Conservation (phyloP, 2,113 vertebrate species). For the Hyperoodon ampullatus region DNA sequence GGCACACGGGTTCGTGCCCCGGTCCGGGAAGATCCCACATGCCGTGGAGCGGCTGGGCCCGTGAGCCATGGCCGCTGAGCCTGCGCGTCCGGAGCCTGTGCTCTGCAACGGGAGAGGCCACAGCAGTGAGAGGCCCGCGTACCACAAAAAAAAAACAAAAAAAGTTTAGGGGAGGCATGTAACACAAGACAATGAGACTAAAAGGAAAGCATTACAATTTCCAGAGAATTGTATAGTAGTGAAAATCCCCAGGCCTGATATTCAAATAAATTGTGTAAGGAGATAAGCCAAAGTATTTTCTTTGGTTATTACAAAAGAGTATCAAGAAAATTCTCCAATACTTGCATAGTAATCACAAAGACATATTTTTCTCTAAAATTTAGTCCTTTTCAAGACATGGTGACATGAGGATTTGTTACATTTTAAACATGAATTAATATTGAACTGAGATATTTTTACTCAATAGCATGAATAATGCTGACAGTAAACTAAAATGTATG, state of each 20-base stretch:
- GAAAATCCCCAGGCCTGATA: background rate
- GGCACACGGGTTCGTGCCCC: no score
- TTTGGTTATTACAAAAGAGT: background rate
- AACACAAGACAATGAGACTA: background rate
- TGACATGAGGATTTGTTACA: background rate
- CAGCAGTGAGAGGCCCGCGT: no score
- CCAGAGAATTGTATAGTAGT: background rate
- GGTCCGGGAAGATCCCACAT: no score
- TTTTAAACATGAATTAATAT: background rate
- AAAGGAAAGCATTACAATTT: background rate
- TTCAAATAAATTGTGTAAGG: background rate
- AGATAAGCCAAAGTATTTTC: background rate
- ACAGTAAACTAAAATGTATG: background rate
- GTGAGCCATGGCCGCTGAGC: no score
- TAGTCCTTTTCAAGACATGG: background rate
- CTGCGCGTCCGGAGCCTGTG: no score
- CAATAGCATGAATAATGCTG: background rate
- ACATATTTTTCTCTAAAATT: background rate
- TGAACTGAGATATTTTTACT: background rate
- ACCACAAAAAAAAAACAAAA: no score
- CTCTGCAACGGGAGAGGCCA: no score
- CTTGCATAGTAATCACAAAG: background rate
- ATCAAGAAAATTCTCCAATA: background rate
- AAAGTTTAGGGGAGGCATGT: background rate
- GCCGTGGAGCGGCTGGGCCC: no score